Evolutionary conservation across 2,797 vertebrate genomes (phyloP).

Genomic region (Enteromius paludinosus): DNA sequence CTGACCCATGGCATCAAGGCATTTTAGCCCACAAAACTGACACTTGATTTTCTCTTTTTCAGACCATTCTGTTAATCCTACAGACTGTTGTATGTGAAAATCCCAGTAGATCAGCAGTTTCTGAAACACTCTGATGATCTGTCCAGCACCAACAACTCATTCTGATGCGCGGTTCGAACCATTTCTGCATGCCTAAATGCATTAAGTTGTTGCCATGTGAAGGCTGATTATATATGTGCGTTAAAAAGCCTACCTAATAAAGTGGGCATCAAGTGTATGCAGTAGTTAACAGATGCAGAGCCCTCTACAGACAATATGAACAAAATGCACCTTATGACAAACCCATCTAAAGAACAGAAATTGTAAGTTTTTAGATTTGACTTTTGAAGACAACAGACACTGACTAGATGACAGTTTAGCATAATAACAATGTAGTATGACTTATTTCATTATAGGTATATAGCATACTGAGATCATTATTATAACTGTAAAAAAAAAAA

Average conservation of each 20-base stretch:
- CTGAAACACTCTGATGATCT: background rate
- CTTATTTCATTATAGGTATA: background rate
- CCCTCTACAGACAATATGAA: conserved; percentile 5
- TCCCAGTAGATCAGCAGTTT: background rate
- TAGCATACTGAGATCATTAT: background rate
- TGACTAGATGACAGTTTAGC: too few relatives aligned
- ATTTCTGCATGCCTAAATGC: background rate
- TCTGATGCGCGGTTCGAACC: background rate
- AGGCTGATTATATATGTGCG: background rate
- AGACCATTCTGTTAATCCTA: background rate
- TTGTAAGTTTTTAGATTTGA: background rate
- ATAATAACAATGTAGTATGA: background rate
- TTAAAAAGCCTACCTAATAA: background rate
- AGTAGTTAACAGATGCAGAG: background rate
- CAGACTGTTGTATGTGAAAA: background rate
- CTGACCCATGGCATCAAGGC: conserved; percentile 50
- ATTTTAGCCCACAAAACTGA: conserved; percentile 46
- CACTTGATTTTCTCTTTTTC: background rate
- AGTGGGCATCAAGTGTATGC: background rate
- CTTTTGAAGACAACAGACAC: background rate
- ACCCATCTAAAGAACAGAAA: background rate
- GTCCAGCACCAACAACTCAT: background rate
- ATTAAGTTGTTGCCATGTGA: background rate
- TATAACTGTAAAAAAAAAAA: background rate
- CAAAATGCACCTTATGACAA: background rate